phyloP scores from a whole-genome alignment of 2,888 invertebrate species.

The Drosophila lacicola region DNA sequence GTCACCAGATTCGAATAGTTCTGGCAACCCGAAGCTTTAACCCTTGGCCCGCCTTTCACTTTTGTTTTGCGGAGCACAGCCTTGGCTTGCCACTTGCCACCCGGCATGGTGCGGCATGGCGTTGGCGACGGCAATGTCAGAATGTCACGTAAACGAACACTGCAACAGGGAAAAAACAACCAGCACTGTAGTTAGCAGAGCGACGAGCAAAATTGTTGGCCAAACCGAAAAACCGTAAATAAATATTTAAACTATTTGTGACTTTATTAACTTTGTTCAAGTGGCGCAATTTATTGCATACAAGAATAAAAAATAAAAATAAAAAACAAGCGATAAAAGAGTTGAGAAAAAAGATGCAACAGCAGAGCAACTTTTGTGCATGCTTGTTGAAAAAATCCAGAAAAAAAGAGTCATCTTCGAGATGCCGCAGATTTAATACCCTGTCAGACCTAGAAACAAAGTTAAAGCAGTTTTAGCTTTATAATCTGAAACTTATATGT shows the following conservation, averaged over 20 bases:
- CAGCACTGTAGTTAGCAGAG: slow-evolving; percentile 32
- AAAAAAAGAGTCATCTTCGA: neutral
- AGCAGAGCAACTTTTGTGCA: slow-evolving; percentile 37
- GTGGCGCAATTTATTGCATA: slow-evolving; percentile 78
- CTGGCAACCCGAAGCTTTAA: slow-evolving; percentile 5
- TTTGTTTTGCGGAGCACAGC: neutral
- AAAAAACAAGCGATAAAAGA: neutral
- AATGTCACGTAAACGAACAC: slow-evolving; percentile 43
- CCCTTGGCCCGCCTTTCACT: neutral
- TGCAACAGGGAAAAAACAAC: slow-evolving; percentile 19
- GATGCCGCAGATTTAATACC: neutral
- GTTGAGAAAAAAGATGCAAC: neutral
- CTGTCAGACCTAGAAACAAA: neutral
- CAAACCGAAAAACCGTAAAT: slow-evolving; percentile 74
- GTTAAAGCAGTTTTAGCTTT: neutral
- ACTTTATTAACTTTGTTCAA: slow-evolving; percentile 80
- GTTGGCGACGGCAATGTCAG: slow-evolving; percentile 22
- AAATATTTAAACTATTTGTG: slow-evolving; percentile 81
- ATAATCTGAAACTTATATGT: neutral
- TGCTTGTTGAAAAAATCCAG: slow-evolving; percentile 6
- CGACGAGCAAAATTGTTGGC: slow-evolving; percentile 63
- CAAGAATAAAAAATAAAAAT: slow-evolving; percentile 42
- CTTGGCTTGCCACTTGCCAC: slow-evolving; percentile 17
- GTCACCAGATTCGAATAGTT: slow-evolving; percentile 16
- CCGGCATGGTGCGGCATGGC: neutral